Conservation (phyloP, 2,888 invertebrate species). For the Rhagium mordax region DNA sequence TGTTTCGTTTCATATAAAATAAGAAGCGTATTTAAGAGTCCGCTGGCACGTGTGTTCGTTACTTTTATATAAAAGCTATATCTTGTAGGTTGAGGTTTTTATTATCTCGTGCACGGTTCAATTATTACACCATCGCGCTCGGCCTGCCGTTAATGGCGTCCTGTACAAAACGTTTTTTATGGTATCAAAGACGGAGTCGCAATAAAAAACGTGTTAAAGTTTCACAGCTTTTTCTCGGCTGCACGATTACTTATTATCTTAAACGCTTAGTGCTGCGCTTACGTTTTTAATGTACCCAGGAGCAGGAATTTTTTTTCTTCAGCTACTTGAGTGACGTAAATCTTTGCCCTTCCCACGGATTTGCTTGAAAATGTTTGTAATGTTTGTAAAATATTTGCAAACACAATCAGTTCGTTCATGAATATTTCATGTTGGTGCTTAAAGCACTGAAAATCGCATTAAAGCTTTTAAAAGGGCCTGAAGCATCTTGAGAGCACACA, state of each 20-base stretch:
- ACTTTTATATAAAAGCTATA: slow-evolving; percentile 14
- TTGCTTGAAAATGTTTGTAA: too few relatives aligned
- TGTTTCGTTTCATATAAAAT: background rate
- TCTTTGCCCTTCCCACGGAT: too few relatives aligned
- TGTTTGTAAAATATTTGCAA: too few relatives aligned
- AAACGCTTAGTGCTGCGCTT: slow-evolving; percentile 4
- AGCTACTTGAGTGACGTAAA: too few relatives aligned
- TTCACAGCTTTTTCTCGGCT: slow-evolving; percentile 25
- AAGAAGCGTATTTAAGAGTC: background rate
- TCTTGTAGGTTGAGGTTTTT: slow-evolving; percentile 18
- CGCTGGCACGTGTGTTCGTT: slow-evolving; percentile 14
- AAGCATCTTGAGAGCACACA: too few relatives aligned
- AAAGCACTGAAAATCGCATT: too few relatives aligned
- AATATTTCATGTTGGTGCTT: too few relatives aligned
- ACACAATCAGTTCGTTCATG: too few relatives aligned
- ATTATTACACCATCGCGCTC: slow-evolving; percentile 19
- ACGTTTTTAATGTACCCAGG: background rate
- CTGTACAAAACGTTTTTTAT: slow-evolving; percentile 27
- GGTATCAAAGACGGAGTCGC: slow-evolving; percentile 11
- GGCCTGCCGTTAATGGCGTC: slow-evolving; percentile 13
- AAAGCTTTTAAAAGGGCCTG: too few relatives aligned
- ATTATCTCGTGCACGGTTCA: slow-evolving; percentile 29
- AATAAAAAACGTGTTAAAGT: slow-evolving; percentile 22
- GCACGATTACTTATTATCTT: slow-evolving; percentile 24
- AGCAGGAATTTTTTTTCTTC: too few relatives aligned